A percentile compares a stretch with the other conserved stretches of the same genome.
phyloP scores from a whole-genome alignment of 2,113 vertebrate genomes.

The Ariopsis seemanni region DNA sequence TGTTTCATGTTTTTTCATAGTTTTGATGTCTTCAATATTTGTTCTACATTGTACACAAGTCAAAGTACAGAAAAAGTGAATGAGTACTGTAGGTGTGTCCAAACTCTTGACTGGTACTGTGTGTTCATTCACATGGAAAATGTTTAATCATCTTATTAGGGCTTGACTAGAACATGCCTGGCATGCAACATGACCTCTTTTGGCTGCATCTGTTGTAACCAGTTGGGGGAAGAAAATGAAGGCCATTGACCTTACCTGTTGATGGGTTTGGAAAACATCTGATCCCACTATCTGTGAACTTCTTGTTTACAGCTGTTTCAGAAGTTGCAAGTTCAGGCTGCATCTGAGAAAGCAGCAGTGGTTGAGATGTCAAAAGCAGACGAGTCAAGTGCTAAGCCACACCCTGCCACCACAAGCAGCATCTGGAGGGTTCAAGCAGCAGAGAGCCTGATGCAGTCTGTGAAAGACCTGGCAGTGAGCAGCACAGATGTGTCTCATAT shows the following conservation, averaged over 20 bases:
- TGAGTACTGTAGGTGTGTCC: too few relatives aligned
- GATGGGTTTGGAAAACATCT: background rate
- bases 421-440: background rate
- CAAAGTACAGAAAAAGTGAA: too few relatives aligned
- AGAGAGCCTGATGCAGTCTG: conserved; percentile 2
- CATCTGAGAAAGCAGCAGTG: conserved; percentile 7
- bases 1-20: too few relatives aligned
- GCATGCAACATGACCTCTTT: background rate
- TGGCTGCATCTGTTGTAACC: background rate
- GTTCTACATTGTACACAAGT: too few relatives aligned
- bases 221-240: background rate
- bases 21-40: too few relatives aligned
- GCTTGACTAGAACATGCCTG: too few relatives aligned
- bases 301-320: conserved; percentile 82
- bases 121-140: too few relatives aligned
- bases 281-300: background rate
- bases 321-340: conserved; percentile 70
- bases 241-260: background rate
- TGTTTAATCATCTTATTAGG: too few relatives aligned
- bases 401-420: background rate
- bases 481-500: background rate
- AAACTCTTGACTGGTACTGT: too few relatives aligned
- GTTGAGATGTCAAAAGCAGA: background rate
- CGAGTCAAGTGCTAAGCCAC: background rate
- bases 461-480: background rate